These are phyloP conservation scores for Marmota monax DNA, from an alignment of 2,113 vertebrate species.

Conservation along the genomic window DNA sequence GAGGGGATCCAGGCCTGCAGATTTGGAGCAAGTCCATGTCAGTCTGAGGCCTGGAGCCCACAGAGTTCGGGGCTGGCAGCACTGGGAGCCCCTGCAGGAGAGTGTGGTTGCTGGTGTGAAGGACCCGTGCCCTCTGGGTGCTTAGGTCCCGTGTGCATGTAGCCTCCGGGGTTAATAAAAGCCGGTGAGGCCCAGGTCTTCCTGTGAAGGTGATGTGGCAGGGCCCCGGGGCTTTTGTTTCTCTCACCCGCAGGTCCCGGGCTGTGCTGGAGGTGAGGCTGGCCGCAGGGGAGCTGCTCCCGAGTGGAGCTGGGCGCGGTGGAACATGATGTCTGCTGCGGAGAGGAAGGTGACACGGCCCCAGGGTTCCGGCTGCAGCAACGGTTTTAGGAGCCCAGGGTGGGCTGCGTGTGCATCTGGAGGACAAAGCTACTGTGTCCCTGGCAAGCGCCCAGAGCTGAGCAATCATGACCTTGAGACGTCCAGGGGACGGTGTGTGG, in stretches of 20 bases:
- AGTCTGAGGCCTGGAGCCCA: not conserved
- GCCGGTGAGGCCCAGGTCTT: too few species aligned
- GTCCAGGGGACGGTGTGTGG: not conserved
- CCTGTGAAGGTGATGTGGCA: not conserved
- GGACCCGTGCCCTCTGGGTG: too few species aligned
- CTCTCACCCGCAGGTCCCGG: not conserved
- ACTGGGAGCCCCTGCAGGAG: not conserved
- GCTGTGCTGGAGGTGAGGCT: not conserved
- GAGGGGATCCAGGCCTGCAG: not conserved
- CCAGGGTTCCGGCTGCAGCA: too few species aligned
- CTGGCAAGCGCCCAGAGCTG: fast-evolving
- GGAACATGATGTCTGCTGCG: too few species aligned
- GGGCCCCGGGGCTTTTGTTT: not conserved
- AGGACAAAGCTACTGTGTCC: not conserved
- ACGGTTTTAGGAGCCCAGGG: too few species aligned
- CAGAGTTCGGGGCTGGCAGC: too few species aligned
- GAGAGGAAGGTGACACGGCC: too few species aligned
- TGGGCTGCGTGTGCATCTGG: not conserved
- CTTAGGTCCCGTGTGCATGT: not conserved
- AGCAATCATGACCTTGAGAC: not conserved
- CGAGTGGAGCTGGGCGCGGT: not conserved
- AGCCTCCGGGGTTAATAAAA: too few species aligned
- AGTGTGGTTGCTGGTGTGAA: not conserved
- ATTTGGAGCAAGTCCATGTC: not conserved
- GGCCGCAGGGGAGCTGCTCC: not conserved